Conservation (phyloP, 2,113 vertebrate genomes). For the Microtus oregoni region DNA sequence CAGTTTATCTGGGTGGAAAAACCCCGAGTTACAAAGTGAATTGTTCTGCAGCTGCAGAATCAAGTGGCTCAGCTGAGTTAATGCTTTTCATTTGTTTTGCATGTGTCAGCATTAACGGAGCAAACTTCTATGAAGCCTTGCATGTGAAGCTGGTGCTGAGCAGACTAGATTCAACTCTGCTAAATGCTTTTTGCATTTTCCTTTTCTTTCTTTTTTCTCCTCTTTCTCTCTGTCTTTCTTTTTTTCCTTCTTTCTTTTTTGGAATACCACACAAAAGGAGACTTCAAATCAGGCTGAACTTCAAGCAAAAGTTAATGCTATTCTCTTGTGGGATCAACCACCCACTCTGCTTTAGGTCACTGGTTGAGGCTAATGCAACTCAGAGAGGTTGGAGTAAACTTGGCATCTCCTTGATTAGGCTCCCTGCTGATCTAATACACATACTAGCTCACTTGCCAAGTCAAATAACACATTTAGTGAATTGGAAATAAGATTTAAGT, state of each 20-base stretch:
- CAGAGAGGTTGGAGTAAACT: constrained; percentile 93
- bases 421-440: constrained; percentile 94
- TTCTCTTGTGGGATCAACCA: constrained; percentile 94
- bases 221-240: neutral
- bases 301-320: constrained; percentile 94
- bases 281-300: constrained; percentile 93
- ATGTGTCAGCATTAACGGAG: constrained; percentile 91
- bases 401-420: constrained; percentile 94
- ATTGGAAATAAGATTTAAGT: constrained; percentile 98
- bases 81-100: constrained; percentile 91
- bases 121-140: constrained; percentile 88
- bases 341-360: constrained; percentile 97
- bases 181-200: constrained; percentile 86
- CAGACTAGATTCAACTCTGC: constrained; percentile 89
- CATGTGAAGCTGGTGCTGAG: constrained; percentile 91
- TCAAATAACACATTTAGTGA: constrained; percentile 99
- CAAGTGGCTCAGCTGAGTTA: constrained; percentile 89
- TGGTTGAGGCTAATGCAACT: constrained; percentile 93
- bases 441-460: constrained; percentile 95
- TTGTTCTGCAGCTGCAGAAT: constrained; percentile 91
- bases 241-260: neutral
- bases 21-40: constrained; percentile 85
- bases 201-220: neutral
- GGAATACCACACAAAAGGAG: constrained; percentile 87
- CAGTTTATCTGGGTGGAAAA: constrained; percentile 81